These are phyloP conservation scores for Olivierus martensii DNA, from an alignment of 1,140 invertebrate species.

Conservation along the genomic window DNA sequence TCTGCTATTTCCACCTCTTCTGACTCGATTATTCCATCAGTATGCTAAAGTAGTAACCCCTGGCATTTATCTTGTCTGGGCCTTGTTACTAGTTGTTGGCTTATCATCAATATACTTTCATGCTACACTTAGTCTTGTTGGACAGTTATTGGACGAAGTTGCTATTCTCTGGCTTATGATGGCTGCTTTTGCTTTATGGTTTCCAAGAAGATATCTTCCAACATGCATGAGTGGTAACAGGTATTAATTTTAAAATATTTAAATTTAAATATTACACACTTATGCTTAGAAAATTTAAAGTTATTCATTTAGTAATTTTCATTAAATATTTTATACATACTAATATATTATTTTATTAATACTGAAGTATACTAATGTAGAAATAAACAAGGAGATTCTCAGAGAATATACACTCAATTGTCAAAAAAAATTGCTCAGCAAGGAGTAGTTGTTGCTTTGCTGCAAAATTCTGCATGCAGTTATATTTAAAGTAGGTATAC, in stretches of 20 bases:
- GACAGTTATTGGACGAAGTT: constrained; percentile 61
- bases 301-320: too few relatives aligned
- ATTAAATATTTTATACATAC: too few relatives aligned
- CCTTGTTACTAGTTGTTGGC: constrained; percentile 58
- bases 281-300: too few relatives aligned
- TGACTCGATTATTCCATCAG: constrained; percentile 57
- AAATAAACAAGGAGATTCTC: too few relatives aligned
- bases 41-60: constrained; percentile 56
- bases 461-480: too few relatives aligned
- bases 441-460: too few relatives aligned
- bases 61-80: constrained; percentile 60
- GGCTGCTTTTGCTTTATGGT: constrained; percentile 55
- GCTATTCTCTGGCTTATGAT: constrained; percentile 67
- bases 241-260: constrained; percentile 37
- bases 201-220: constrained; percentile 52
- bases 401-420: too few relatives aligned
- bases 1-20: constrained; percentile 54
- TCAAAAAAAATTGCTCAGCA: too few relatives aligned
- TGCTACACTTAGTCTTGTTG: constrained; percentile 61
- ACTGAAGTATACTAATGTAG: too few relatives aligned
- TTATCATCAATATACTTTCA: constrained; percentile 67
- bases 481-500: too few relatives aligned
- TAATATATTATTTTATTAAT: too few relatives aligned
- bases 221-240: constrained; percentile 44
- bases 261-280: too few relatives aligned